Evolutionary conservation across 2,113 vertebrate species (phyloP).

Genomic region (Todiramphus saurophagus): DNA sequence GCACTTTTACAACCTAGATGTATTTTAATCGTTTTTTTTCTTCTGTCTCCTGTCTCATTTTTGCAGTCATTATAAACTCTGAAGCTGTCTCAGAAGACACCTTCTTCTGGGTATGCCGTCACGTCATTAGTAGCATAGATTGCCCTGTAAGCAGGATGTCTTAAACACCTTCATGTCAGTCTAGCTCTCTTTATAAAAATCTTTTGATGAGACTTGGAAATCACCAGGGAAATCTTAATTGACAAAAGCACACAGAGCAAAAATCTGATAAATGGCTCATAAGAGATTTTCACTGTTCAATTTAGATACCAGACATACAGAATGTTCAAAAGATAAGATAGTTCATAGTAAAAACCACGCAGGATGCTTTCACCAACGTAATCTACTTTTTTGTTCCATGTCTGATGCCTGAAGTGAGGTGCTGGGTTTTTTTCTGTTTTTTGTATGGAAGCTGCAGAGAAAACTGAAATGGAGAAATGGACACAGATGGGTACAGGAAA

Average conservation of each 20-base stretch:
- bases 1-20: not conserved
- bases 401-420: not conserved
- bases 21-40: not conserved
- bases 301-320: not conserved
- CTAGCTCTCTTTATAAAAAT: not conserved
- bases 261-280: not conserved
- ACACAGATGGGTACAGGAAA: not conserved
- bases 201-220: not conserved
- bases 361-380: not conserved
- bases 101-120: not conserved
- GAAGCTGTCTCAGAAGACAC: not conserved
- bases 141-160: not conserved
- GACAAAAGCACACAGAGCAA: not conserved
- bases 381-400: not conserved
- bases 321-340: not conserved
- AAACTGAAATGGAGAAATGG: not conserved
- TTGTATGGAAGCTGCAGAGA: not conserved
- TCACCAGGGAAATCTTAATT: not conserved
- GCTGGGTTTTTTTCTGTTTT: not conserved
- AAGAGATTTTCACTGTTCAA: not conserved
- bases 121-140: not conserved
- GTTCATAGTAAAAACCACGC: not conserved
- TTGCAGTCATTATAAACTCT: not conserved
- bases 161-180: not conserved
- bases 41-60: not conserved